A percentile compares a stretch with the other conserved stretches of the same genome.
phyloP scores from a whole-genome alignment of 2,797 vertebrate species.

The Crotalus adamanteus region DNA sequence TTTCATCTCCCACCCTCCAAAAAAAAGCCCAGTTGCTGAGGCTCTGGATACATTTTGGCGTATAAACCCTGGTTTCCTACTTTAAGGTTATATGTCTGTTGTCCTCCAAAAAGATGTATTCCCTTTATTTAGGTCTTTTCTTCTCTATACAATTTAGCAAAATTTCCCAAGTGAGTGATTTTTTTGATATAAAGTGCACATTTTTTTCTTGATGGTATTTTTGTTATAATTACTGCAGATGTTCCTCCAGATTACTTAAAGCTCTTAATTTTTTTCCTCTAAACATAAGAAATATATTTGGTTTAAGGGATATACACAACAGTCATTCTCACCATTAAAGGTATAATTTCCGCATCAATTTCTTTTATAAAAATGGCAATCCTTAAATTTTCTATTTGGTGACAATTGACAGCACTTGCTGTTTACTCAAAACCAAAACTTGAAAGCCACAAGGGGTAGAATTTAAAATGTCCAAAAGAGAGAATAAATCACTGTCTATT shows the following conservation, averaged over 20 bases:
- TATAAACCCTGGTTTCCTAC: neutral
- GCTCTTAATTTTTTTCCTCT: neutral
- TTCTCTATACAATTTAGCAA: neutral
- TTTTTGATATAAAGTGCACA: neutral
- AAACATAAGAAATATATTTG: neutral
- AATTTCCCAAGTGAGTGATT: neutral
- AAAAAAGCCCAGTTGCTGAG: neutral
- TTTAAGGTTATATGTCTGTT: neutral
- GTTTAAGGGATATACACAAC: neutral
- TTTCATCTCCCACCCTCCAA: neutral
- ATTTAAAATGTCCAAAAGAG: neutral
- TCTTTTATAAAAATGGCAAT: neutral
- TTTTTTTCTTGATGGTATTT: neutral
- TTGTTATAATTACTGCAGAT: neutral
- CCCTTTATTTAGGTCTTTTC: neutral
- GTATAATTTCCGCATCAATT: neutral
- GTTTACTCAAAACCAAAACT: neutral
- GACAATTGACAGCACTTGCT: neutral
- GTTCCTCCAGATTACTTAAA: neutral
- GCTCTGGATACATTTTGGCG: neutral
- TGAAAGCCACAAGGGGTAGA: neutral
- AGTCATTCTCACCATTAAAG: neutral
- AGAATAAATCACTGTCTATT: neutral
- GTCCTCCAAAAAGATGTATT: neutral
- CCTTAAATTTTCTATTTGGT: neutral